Evolutionary conservation across 2,113 vertebrate species (phyloP).

Genomic region (Anthoscopus minutus): DNA sequence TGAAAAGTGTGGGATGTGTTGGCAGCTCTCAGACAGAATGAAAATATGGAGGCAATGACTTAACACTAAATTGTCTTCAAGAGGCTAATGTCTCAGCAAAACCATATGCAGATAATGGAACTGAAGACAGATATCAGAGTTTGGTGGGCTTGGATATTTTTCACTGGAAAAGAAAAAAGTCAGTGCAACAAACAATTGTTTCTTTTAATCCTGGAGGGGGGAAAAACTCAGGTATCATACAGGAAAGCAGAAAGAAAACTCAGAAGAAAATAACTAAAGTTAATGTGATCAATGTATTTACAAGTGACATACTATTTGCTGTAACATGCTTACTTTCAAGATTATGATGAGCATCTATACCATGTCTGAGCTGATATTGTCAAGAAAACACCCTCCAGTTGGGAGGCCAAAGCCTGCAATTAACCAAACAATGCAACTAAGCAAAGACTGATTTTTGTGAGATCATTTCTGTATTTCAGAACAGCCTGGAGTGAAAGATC

Average conservation of each 20-base stretch:
- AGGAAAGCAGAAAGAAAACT: background rate
- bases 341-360: background rate
- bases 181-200: background rate
- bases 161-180: background rate
- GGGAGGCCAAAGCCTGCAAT: background rate
- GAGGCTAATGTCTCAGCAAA: background rate
- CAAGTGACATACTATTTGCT: background rate
- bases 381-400: background rate
- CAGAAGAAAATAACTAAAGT: background rate
- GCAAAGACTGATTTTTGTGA: background rate
- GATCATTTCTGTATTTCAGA: background rate
- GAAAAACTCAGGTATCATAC: background rate
- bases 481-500: background rate
- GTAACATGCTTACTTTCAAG: background rate
- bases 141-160: background rate
- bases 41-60: background rate
- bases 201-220: background rate
- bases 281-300: background rate
- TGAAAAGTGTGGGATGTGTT: background rate
- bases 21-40: background rate
- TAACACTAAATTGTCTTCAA: background rate
- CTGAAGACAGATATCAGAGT: background rate
- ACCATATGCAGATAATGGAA: background rate
- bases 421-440: background rate
- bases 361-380: background rate